phyloP scores from a whole-genome alignment of 2,888 invertebrate species.

The Clusia tigrina region DNA sequence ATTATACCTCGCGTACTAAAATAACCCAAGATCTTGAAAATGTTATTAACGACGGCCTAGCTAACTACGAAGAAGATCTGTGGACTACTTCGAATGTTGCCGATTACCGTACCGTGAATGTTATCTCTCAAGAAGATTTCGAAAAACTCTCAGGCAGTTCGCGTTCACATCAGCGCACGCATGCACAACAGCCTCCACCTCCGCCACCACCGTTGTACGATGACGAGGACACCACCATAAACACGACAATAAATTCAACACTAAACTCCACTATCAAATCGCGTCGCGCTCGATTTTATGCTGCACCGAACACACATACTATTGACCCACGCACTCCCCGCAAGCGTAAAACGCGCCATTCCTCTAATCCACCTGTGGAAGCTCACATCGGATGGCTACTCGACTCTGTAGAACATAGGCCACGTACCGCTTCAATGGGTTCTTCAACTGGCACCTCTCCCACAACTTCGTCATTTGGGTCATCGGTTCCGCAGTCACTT shows the following conservation, averaged over 20 bases:
- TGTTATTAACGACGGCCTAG: conserved; percentile 96
- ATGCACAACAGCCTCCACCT: conserved; percentile 82
- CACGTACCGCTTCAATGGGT: conserved; percentile 81
- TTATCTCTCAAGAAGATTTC: conserved; percentile 89
- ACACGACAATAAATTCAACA: conserved; percentile 51
- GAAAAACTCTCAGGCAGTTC: conserved; percentile 76
- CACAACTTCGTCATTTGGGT: conserved; percentile 72
- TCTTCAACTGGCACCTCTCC: conserved; percentile 83
- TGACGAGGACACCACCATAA: conserved; percentile 44
- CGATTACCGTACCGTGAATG: conserved; percentile 84
- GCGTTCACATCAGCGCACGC: conserved; percentile 42
- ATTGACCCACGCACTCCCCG: conserved; percentile 74
- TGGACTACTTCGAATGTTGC: conserved; percentile 73
- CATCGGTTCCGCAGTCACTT: conserved; percentile 81
- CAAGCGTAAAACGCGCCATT: conserved; percentile 91
- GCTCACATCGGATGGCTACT: conserved; percentile 98
- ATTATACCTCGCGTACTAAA: conserved; percentile 88
- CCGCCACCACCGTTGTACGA: conserved; percentile 79
- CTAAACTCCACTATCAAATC: conserved; percentile 56
- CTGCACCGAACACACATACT: conserved; percentile 82
- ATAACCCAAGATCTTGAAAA: conserved; percentile 94
- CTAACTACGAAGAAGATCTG: conserved; percentile 94
- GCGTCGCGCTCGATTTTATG: conserved; percentile 86
- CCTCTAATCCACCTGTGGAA: conserved; percentile 91
- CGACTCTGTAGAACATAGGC: conserved; percentile 85